A percentile compares a stretch with the other conserved stretches of the same genome.
phyloP scores from a whole-genome alignment of 2,113 vertebrate species.

The Tonatia bakeri region DNA sequence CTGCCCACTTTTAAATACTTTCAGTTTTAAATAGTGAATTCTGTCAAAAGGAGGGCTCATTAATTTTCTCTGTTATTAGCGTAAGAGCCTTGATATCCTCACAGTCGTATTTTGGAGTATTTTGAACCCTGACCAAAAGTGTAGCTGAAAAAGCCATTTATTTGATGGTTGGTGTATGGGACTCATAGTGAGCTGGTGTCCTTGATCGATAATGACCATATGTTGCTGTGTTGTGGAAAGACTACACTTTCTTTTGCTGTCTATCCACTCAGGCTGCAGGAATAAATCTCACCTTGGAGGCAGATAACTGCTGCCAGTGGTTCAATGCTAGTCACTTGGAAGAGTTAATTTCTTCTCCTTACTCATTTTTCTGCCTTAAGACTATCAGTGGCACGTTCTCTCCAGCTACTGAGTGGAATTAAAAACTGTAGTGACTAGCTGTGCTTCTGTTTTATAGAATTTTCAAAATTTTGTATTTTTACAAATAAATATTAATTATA shows the following conservation, averaged over 20 bases:
- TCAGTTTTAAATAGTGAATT: slow-evolving; percentile 15
- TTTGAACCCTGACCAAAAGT: slow-evolving; percentile 16
- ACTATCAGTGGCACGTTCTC: not conserved
- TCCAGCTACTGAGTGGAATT: not conserved
- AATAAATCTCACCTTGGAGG: not conserved
- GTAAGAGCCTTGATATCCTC: not conserved
- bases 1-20: slow-evolving; percentile 10
- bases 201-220: not conserved
- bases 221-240: not conserved
- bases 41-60: not conserved
- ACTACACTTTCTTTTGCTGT: not conserved
- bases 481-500: not conserved
- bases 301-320: not conserved
- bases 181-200: not conserved
- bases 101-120: not conserved
- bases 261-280: not conserved
- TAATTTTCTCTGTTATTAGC: not conserved
- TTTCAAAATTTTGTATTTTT: slow-evolving; percentile 11
- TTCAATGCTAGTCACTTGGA: not conserved
- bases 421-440: not conserved
- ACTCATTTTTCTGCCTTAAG: not conserved
- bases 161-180: not conserved
- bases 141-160: not conserved
- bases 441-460: not conserved
- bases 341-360: slow-evolving; percentile 11